Conservation (phyloP, 1,140 invertebrate species). For the Drepana arcuata region DNA sequence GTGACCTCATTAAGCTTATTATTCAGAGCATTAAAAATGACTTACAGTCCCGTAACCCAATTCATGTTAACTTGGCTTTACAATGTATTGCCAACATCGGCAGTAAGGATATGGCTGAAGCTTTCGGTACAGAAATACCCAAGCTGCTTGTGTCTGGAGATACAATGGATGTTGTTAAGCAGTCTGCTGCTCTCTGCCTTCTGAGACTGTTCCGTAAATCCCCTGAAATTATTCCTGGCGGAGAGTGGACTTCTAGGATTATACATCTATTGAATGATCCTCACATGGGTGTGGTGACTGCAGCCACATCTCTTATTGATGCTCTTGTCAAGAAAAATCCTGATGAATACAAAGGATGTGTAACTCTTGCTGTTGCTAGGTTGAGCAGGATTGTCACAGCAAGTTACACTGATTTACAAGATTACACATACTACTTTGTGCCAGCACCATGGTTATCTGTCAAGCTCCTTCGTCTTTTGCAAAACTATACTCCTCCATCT, state of each 20-base stretch:
- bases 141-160: constrained; percentile 98
- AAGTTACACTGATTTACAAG: constrained; percentile 98
- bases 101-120: constrained; percentile 99
- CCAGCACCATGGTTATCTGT: constrained; percentile 99
- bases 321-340: constrained; percentile 98
- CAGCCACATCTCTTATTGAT: constrained; percentile 98
- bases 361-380: constrained; percentile 96
- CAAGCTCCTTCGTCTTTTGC: constrained; percentile 94
- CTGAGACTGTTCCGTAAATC: constrained; percentile 93
- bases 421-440: constrained; percentile 99
- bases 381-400: constrained; percentile 98
- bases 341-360: constrained; percentile 99
- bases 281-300: constrained; percentile 99
- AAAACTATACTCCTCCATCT: constrained; percentile 97
- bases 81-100: constrained; percentile 99
- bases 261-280: constrained; percentile 99
- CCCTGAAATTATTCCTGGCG: constrained; percentile 95
- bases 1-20: constrained; percentile 98
- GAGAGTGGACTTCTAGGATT: constrained; percentile 99
- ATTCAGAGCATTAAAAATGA: constrained; percentile 99
- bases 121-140: constrained; percentile 98
- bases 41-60: constrained; percentile 95
- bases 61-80: constrained; percentile 98
- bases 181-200: constrained; percentile 97
- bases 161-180: constrained; percentile 99